Conservation (phyloP, 2,888 invertebrate genomes). For the Hanleya hanleyi region DNA sequence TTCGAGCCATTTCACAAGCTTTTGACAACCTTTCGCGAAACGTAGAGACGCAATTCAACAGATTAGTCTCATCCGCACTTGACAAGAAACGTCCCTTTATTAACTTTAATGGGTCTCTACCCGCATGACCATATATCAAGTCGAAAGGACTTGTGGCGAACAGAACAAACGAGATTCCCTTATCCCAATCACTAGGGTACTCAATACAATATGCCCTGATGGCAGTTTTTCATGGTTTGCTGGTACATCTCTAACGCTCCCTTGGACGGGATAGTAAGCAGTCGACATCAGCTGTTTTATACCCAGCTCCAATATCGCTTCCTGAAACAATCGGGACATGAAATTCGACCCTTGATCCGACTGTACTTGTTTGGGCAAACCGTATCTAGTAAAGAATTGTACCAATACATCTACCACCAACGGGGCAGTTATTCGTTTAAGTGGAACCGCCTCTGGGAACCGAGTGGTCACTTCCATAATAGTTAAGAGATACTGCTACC, state of each 20-base stretch:
- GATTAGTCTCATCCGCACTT: neutral
- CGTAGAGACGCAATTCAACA: neutral
- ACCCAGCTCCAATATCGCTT: slow-evolving; percentile 5
- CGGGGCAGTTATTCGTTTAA: slow-evolving; percentile 8
- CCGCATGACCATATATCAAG: neutral
- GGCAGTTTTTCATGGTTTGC: neutral
- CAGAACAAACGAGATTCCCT: neutral
- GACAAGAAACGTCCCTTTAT: neutral
- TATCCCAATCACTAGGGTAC: slow-evolving; percentile 4
- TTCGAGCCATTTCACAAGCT: neutral
- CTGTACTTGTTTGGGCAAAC: slow-evolving; percentile 13
- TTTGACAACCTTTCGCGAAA: neutral
- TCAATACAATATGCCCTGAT: neutral
- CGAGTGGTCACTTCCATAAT: slow-evolving; percentile 20
- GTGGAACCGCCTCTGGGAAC: slow-evolving; percentile 24
- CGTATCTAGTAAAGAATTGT: slow-evolving; percentile 12
- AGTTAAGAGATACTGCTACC: slow-evolving; percentile 14
- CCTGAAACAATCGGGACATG: slow-evolving; percentile 17
- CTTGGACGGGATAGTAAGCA: slow-evolving; percentile 18
- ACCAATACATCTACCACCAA: neutral
- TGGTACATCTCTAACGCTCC: neutral
- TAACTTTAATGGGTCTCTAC: neutral
- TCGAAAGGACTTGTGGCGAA: neutral
- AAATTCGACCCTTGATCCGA: slow-evolving; percentile 22
- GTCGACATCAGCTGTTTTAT: slow-evolving; percentile 13